Conservation (phyloP, 2,113 vertebrate genomes). For the Nothocercus nigrocapillus region DNA sequence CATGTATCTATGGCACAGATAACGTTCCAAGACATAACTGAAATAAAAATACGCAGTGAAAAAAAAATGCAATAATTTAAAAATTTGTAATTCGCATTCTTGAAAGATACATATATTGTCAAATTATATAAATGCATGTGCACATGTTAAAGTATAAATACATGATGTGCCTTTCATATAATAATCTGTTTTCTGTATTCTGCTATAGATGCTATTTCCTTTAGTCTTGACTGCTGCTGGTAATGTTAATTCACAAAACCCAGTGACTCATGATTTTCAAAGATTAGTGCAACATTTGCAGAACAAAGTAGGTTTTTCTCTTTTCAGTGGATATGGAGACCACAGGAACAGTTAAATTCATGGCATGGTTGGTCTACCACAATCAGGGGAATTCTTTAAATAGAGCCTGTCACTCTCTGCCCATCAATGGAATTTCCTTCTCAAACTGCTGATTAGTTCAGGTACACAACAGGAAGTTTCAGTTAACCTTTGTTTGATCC, state of each 20-base stretch:
- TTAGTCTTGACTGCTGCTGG: slow-evolving; percentile 64
- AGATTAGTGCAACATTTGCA: slow-evolving; percentile 77
- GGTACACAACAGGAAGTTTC: slow-evolving; percentile 88
- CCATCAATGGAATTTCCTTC: slow-evolving; percentile 88
- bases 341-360: slow-evolving; percentile 88
- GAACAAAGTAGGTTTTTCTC: slow-evolving; percentile 83
- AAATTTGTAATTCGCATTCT: background rate
- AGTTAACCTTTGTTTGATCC: slow-evolving; percentile 91
- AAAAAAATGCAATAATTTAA: background rate
- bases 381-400: slow-evolving; percentile 87
- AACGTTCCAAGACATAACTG: too few relatives aligned
- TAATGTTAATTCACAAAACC: slow-evolving; percentile 76
- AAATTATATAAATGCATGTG: background rate
- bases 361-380: slow-evolving; percentile 87
- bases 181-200: slow-evolving; percentile 60
- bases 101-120: background rate
- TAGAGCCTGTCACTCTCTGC: slow-evolving; percentile 86
- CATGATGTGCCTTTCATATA: background rate
- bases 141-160: background rate
- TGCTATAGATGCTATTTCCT: slow-evolving; percentile 61
- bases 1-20: too few relatives aligned
- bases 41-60: background rate
- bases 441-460: slow-evolving; percentile 89
- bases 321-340: slow-evolving; percentile 83
- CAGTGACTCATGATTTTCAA: slow-evolving; percentile 81